phyloP scores from a whole-genome alignment of 2,113 vertebrate species.

The Brachyhypopomus occidentalis region DNA sequence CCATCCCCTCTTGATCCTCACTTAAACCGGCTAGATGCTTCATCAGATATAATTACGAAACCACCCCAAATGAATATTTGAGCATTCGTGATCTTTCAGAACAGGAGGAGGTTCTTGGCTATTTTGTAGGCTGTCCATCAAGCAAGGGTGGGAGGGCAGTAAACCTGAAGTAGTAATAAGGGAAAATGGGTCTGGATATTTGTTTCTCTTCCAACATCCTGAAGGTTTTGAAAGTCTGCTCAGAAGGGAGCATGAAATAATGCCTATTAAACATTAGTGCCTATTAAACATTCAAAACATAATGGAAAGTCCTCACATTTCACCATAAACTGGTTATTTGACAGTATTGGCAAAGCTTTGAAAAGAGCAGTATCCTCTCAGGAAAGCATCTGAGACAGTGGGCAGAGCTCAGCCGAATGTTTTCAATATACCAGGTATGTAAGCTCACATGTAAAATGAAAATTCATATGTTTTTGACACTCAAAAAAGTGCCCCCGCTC shows the following conservation, averaged over 20 bases:
- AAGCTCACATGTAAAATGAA: conserved; percentile 28
- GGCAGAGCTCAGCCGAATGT: not conserved
- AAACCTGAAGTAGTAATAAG: too few species aligned
- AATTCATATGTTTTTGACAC: conserved; percentile 5
- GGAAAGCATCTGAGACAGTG: not conserved
- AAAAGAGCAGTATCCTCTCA: not conserved
- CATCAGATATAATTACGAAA: too few species aligned
- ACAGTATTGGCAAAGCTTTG: not conserved
- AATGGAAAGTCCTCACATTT: not conserved
- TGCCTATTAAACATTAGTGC: not conserved
- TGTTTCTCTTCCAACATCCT: too few species aligned
- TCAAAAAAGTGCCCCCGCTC: not conserved
- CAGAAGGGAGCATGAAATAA: too few species aligned
- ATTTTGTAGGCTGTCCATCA: too few species aligned
- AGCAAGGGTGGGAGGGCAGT: too few species aligned
- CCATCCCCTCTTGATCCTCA: not conserved
- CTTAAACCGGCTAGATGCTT: not conserved
- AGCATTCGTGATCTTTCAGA: too few species aligned
- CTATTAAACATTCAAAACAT: not conserved
- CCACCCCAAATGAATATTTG: too few species aligned
- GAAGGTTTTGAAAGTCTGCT: too few species aligned
- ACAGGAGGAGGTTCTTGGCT: too few species aligned
- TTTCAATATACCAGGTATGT: not conserved
- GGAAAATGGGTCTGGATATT: too few species aligned
- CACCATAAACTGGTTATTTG: not conserved